Evolutionary conservation across 2,888 invertebrate genomes (phyloP), one percentile per base, ranked within the genome.

Genomic region (Cephus pygmeus): DNA sequence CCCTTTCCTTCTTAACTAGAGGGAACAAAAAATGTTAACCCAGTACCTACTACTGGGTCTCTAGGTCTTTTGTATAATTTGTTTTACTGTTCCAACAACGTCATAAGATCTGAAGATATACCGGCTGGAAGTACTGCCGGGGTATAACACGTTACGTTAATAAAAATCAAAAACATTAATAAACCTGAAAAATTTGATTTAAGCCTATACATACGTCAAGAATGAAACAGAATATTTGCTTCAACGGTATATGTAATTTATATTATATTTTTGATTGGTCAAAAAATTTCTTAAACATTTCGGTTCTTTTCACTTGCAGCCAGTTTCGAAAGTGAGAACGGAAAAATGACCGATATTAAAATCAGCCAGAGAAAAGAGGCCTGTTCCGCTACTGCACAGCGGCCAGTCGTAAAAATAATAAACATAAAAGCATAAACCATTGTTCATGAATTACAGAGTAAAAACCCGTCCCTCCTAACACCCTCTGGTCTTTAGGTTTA

Each of bases 371-470:
- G 74, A 35, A 35, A 74, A 74, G 71, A 71, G 34, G 71, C 34
- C 71, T 6, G 31, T 79, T 78, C 81, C 80, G 86, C 87, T 88
- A 87, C 87, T 87, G 85, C 83, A 80, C 78, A 56, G 56, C 56
- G 56, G 23, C 56, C 23, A 86, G 85, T 85, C 83, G 85, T 88
- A 87, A 87, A 87, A 88, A 88, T 86, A 88, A 89, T 89, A 89
- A 87, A 88, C 86, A 86, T 86, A 87, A 88, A 87, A 85, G 81
- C 86, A 87, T 87, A 88, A 89, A 88, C 84, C 83, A 87, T 87
- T 87, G 87, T 88, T 85, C 79, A 79, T 76, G 85, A 85, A 85
- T 84, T 85, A 83, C 75, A 79, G 75, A 79, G 79, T 78, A 83
- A 83, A 83, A 84, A 82, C 80, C 83, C 81, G 77, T 77, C 79